Percentiles rank a stretch among this genome's conserved stretches.
These are phyloP conservation scores for Tryphoninae sp. DNA, from an alignment of 2,888 invertebrate genomes.

Conservation along the genomic window DNA sequence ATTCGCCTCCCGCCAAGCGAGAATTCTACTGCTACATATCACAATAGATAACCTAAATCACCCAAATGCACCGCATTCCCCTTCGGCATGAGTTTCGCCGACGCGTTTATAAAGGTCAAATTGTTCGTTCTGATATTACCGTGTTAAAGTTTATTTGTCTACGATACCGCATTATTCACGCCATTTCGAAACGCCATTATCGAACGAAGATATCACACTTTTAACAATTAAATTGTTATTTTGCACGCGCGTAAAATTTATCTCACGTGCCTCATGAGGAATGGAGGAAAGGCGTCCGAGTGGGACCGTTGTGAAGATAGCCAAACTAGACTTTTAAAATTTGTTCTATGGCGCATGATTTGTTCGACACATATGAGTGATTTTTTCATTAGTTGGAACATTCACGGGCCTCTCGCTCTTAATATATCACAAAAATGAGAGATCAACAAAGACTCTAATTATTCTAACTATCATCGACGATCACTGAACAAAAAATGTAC, in stretches of 20 bases:
- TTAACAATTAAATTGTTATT: constrained; percentile 38
- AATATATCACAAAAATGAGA: background rate
- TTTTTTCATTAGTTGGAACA: background rate
- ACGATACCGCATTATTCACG: background rate
- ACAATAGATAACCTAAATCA: constrained; percentile 53
- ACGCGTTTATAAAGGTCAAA: background rate
- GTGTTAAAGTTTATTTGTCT: constrained; percentile 10
- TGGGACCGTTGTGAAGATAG: constrained; percentile 14
- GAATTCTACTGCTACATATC: constrained; percentile 27
- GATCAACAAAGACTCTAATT: background rate
- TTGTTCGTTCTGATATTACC: too few relatives aligned
- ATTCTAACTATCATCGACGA: background rate
- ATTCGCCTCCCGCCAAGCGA: constrained; percentile 57
- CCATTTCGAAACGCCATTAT: constrained; percentile 2
- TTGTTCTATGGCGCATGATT: background rate
- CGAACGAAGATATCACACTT: background rate
- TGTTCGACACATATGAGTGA: background rate
- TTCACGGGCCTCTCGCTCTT: background rate
- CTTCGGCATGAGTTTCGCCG: constrained; percentile 3
- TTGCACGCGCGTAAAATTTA: constrained; percentile 51
- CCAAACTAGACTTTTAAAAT: background rate
- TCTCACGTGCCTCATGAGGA: constrained; percentile 52
- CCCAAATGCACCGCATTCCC: constrained; percentile 3
- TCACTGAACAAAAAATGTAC: background rate
- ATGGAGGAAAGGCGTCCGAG: constrained; percentile 44